Evolutionary conservation across 2,113 vertebrate species (phyloP).

Genomic region (Elephantulus edwardii): DNA sequence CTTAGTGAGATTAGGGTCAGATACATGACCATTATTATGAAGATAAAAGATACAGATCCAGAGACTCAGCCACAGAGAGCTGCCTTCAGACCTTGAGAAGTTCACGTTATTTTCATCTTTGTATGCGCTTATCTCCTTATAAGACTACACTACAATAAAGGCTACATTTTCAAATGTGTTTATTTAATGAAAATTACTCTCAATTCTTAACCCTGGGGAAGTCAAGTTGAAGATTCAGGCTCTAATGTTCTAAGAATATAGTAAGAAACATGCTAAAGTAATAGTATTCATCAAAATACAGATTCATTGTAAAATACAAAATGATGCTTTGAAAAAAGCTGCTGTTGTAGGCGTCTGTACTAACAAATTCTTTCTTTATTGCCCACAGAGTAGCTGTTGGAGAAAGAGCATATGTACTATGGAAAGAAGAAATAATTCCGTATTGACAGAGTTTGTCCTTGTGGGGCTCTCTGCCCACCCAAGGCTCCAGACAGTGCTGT

Average conservation of each 20-base stretch:
- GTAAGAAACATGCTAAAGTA: not conserved
- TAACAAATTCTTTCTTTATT: constrained; percentile 35
- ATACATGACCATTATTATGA: not conserved
- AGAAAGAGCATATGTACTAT: not conserved
- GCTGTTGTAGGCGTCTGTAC: not conserved
- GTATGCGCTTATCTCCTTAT: no score
- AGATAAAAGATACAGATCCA: not conserved
- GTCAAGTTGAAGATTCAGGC: not conserved
- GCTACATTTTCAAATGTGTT: not conserved
- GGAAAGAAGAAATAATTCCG: constrained; percentile 52
- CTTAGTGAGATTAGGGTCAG: not conserved
- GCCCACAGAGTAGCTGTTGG: not conserved
- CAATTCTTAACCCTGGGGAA: not conserved
- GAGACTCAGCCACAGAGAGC: not conserved
- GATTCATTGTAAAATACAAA: not conserved
- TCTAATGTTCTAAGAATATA: not conserved
- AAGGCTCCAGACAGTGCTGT: constrained; percentile 59
- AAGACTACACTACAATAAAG: no score
- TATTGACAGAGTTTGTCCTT: constrained; percentile 69
- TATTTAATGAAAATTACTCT: not conserved
- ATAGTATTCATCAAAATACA: not conserved
- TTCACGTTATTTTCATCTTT: no score
- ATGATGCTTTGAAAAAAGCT: not conserved
- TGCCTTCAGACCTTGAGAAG: not conserved
- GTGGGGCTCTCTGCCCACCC: constrained; percentile 64